phyloP scores from a whole-genome alignment of 2,888 invertebrate genomes.

The Folsomia manolachei region DNA sequence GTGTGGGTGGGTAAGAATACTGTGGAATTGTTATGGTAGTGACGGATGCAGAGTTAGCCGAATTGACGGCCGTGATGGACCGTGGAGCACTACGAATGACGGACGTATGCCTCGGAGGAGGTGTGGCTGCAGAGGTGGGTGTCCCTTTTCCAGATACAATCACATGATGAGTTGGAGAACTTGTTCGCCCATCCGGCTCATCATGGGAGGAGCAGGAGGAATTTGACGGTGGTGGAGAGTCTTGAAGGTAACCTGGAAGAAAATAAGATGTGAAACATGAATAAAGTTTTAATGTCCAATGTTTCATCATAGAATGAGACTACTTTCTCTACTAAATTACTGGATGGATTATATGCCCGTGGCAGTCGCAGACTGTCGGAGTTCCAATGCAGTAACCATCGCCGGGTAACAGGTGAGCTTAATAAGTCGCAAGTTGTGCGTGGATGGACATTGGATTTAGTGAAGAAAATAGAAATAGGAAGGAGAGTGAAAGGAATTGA shows the following conservation, averaged over 20 bases:
- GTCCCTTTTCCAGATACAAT: neutral
- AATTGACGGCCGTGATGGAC: conserved; percentile 16
- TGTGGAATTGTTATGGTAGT: neutral
- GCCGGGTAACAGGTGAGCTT: too few relatives aligned
- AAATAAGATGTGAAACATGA: too few relatives aligned
- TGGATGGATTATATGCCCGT: too few relatives aligned
- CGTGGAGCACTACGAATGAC: conserved; percentile 41
- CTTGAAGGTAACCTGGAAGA: conserved; percentile 48
- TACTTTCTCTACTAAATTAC: too few relatives aligned
- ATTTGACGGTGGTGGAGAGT: conserved; percentile 45
- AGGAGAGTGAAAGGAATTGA: neutral
- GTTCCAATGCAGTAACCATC: too few relatives aligned
- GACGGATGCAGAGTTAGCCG: neutral
- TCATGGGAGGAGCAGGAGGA: conserved; percentile 49
- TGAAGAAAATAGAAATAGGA: too few relatives aligned
- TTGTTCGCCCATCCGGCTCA: conserved; percentile 51
- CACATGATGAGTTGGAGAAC: conserved; percentile 9
- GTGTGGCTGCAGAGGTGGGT: neutral
- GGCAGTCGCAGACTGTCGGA: too few relatives aligned
- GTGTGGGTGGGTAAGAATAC: conserved; percentile 14
- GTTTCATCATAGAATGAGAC: too few relatives aligned
- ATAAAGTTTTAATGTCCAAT: too few relatives aligned
- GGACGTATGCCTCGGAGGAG: conserved; percentile 25
- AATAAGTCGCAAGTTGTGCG: too few relatives aligned
- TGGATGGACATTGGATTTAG: too few relatives aligned